Base-by-base conservation (phyloP, 2,113 vertebrate genomes). In the Fregata magnificens region DNA sequence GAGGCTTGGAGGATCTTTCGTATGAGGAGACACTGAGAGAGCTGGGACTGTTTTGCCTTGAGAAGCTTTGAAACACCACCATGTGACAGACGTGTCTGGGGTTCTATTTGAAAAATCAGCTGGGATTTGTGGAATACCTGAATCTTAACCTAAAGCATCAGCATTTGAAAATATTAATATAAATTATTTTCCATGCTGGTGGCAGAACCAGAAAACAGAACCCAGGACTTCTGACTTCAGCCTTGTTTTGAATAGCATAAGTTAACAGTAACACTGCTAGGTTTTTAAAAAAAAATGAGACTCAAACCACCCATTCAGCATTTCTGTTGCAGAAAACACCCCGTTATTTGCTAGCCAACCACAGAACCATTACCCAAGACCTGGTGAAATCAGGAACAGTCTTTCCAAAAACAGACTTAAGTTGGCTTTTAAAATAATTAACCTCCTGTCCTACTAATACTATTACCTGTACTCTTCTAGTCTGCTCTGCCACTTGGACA, bases 391-490 rank as follows among this genome's bases (percentile, higher is more conserved):
- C 77, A 82, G 0, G 36, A 72, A 38, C 36, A 76, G 24, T 47
- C 36, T 77, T 78, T 63, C 61, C 6, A 81, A 81, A 94, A 69
- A 4, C 16, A 77, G 58, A 65, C 18, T 72, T 53, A 21, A 74
- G 6, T 10, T 69, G 36, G 9, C 9, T 87, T 13, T 81, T 71
- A 78, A 86, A 95, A 79, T 36, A 58, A n/a, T 8, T 56, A 63
- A 62, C 22, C 89, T 84, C 40, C 25, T 82, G 56, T 73, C 36
- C 47, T 71, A 73, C 20, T 76, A 49, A 45, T 88, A 73, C 16
- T 56, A 45, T 96, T 98, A 99, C 98, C 98, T 99, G 94, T 94
- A 91, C 70, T 98, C 81, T 11, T 97, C 88, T 56, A 98, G 88
- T 94, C 96, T 98, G 76, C 85, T 97, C 50, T 91, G 90, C 99